Base-by-base conservation (phyloP, 1,140 invertebrate genomes). In the Pteromalus puparum region DNA sequence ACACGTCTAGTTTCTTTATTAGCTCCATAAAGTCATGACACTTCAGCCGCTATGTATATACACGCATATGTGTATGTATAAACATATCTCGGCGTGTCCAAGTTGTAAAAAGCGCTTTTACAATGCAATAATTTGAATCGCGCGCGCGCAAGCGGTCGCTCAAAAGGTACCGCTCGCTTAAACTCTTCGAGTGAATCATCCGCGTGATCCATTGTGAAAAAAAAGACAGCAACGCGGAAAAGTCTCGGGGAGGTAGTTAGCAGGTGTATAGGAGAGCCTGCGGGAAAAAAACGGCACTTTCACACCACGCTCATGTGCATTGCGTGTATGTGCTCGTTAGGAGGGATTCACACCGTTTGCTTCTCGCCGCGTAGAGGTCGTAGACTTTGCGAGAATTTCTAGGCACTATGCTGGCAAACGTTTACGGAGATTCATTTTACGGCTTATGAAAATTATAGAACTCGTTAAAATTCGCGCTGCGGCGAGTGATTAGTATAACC, bases 131-230 rank as follows among this genome's bases (percentile, higher is more conserved):
- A 80, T 80, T 80, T 5, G 30, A 34, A 34, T 80, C 26, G n/a
- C n/a, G n/a, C n/a, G n/a, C n/a, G n/a, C n/a, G n/a, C n/a, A n/a
- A n/a, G n/a, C n/a, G n/a, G n/a, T n/a, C n/a, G n/a, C 26, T 70
- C 26, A 18, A 80, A 80, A 80, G 34, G 78, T 70, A 70, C 78
- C 65, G 46, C 48, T 75, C 24, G 26, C 3, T 48, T 28, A 38
- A 75, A 67, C 81, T 21, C 28, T n/a, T 28, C 26, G n/a, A 68
- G 38, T 83, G 74, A 77, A 83, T 83, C 65, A 83, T 70, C 67
- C 46, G 15, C 72, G 18, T 24, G 65, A 61, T 81, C 42, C n/a
- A 61, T 73, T n/a, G 70, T 61, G 28, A 12, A 34, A 34, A 72
- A 61, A 38, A 38, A 34, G 34, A 38, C 15, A 73, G 34, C 30